Evolutionary conservation across 2,888 invertebrate genomes (phyloP).

Genomic region (Timandra comae): DNA sequence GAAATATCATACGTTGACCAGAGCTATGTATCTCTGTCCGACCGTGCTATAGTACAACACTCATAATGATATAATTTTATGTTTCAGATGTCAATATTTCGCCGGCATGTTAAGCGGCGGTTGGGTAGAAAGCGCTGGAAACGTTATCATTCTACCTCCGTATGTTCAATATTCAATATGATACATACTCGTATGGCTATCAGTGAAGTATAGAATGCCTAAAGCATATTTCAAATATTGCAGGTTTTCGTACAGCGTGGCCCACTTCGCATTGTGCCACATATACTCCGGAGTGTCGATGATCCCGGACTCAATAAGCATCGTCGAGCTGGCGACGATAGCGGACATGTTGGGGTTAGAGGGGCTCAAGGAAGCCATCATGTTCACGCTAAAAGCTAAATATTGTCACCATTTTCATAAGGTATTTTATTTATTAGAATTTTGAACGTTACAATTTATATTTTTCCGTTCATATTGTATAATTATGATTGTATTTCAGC

Average conservation of each 20-base stretch:
- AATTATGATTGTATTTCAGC: conserved; percentile 61
- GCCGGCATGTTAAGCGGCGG: conserved; percentile 92
- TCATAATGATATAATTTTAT: no score
- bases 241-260: conserved; percentile 89
- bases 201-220: no score
- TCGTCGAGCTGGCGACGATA: conserved; percentile 90
- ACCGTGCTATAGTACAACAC: no score
- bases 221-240: no score
- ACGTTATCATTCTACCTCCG: conserved; percentile 90
- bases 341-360: conserved; percentile 94
- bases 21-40: no score
- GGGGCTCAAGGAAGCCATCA: conserved; percentile 93
- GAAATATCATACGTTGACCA: no score
- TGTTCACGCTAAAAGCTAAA: conserved; percentile 89
- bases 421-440: conserved; percentile 50
- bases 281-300: conserved; percentile 95
- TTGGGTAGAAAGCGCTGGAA: conserved; percentile 86
- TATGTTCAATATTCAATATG: no score
- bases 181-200: no score
- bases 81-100: conserved; percentile 90
- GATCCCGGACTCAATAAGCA: conserved; percentile 90
- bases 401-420: conserved; percentile 97
- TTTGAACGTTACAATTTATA: neutral
- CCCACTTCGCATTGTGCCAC: conserved; percentile 94
- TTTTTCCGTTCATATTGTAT: no score